Percentiles rank a stretch among this genome's conserved stretches.
phyloP scores from a whole-genome alignment of 1,140 invertebrate genomes.

The Pogonomyrmex californicus region DNA sequence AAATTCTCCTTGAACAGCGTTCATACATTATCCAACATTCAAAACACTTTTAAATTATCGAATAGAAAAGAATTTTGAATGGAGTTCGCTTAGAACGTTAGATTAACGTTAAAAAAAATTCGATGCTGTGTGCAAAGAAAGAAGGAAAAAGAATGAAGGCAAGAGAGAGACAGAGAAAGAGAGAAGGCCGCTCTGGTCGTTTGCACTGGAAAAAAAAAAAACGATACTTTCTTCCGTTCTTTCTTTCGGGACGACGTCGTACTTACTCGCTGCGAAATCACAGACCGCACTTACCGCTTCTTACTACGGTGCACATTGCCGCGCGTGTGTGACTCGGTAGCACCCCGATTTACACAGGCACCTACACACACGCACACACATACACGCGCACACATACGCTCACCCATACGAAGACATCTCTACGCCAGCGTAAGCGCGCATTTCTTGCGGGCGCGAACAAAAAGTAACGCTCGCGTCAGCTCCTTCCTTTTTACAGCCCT shows the following conservation, averaged over 20 bases:
- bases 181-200: slow-evolving; percentile 14
- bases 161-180: slow-evolving; percentile 7
- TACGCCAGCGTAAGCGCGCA: slow-evolving; percentile 3
- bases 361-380: not conserved
- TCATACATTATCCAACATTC: not conserved
- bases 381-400: not conserved
- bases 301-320: slow-evolving; percentile 35
- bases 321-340: slow-evolving; percentile 37
- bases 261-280: slow-evolving; percentile 67
- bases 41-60: not conserved
- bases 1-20: slow-evolving; percentile 5
- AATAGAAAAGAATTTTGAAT: slow-evolving; percentile 3
- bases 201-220: slow-evolving; percentile 40
- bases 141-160: not conserved
- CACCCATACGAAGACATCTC: not conserved
- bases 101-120: slow-evolving; percentile 53
- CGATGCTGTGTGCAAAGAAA: not conserved
- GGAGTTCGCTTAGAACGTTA: slow-evolving; percentile 1
- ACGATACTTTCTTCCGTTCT: slow-evolving; percentile 44
- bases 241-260: slow-evolving; percentile 60
- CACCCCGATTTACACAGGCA: slow-evolving; percentile 21
- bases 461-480: slow-evolving; percentile 68
- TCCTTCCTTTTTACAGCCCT: slow-evolving; percentile 68
- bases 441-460: slow-evolving; percentile 65
- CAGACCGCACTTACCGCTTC: slow-evolving; percentile 68